A percentile compares a stretch with the other conserved stretches of the same genome.
Conservation (phyloP, 2,888 invertebrate species). For the Trissoscelio sp. region DNA sequence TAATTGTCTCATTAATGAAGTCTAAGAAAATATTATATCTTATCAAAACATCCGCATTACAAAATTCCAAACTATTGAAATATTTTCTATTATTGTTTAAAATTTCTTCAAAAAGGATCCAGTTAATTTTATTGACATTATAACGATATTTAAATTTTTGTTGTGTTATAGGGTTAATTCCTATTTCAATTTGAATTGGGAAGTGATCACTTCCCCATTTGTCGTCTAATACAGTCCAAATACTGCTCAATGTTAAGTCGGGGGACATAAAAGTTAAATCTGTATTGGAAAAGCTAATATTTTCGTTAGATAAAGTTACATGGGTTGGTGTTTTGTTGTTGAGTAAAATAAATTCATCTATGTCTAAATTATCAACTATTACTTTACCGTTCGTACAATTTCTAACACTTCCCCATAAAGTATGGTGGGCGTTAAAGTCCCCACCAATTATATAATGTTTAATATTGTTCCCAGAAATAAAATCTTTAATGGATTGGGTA, state of each 20-base stretch:
- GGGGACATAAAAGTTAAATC: not conserved
- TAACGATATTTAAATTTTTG: constrained; percentile 2
- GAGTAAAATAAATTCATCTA: constrained; percentile 21
- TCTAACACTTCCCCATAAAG: constrained; percentile 13
- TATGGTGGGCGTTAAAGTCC: constrained; percentile 47
- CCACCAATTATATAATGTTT: constrained; percentile 21
- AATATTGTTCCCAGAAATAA: no score
- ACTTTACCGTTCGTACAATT: constrained; percentile 25
- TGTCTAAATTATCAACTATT: constrained; percentile 1
- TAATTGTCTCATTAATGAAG: not conserved
- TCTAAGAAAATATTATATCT: not conserved
- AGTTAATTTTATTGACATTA: constrained; percentile 4
- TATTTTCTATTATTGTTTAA: not conserved
- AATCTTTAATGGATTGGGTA: not conserved
- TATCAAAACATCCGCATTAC: not conserved
- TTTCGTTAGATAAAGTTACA: not conserved
- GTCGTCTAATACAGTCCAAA: constrained; percentile 9
- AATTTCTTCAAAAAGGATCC: not conserved
- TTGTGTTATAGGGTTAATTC: not conserved
- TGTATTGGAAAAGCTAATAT: not conserved
- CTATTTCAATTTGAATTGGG: constrained; percentile 1
- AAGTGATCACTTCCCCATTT: constrained; percentile 22
- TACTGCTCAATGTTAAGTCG: not conserved
- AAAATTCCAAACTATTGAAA: not conserved
- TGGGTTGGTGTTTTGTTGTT: not conserved